Conservation (phyloP, 2,113 vertebrate species). For the Tetrax tetrax region DNA sequence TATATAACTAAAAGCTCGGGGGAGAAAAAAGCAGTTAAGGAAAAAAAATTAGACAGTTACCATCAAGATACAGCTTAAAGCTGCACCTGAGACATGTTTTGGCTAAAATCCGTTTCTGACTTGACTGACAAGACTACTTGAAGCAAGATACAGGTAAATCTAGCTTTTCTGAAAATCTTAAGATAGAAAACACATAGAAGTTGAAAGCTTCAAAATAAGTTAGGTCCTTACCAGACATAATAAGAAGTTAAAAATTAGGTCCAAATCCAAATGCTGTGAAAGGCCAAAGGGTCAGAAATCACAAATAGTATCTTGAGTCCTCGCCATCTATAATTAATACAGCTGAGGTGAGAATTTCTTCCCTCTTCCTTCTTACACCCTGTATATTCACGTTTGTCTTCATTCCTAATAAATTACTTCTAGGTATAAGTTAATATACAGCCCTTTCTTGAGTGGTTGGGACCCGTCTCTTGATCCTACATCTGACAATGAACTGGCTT, state of each 20-base stretch:
- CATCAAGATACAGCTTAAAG: conserved; percentile 8
- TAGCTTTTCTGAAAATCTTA: background rate
- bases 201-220: background rate
- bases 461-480: background rate
- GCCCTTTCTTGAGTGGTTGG: background rate
- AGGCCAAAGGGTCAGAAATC: background rate
- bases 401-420: background rate
- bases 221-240: background rate
- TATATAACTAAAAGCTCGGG: background rate
- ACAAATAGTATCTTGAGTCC: background rate
- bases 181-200: background rate
- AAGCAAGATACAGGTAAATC: background rate
- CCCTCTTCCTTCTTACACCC: background rate
- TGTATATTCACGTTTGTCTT: background rate
- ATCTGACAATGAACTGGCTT: background rate
- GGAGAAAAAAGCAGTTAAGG: conserved; percentile 16
- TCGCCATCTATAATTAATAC: background rate
- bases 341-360: background rate
- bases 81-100: background rate
- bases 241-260: background rate
- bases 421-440: background rate
- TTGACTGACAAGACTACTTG: conserved; percentile 8
- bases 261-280: background rate
- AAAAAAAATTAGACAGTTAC: background rate
- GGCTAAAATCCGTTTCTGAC: background rate